Base-by-base conservation (phyloP, 2,113 vertebrate species). In the Haemorhous mexicanus region DNA sequence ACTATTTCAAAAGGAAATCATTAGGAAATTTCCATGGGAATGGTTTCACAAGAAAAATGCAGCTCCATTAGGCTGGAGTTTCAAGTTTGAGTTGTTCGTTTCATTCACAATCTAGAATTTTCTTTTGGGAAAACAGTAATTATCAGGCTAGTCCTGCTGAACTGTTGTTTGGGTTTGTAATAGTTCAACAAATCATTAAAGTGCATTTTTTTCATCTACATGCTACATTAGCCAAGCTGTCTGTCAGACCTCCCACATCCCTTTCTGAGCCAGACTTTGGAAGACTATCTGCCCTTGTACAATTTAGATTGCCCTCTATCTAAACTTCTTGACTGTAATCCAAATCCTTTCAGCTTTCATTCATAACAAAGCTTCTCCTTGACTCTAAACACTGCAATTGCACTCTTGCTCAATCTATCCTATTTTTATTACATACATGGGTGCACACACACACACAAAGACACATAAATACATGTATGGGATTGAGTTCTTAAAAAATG, bases 101-200 rank as follows among this genome's bases (percentile, higher is more conserved):
- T 94, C 83, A 52, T 67, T 90, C 50, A 70, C 26, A 59, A 32
- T 79, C 44, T 73, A 30, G 53, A 26, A 21, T 69, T 83, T 83
- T 83, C 69, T 87, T 92, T 43, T n/a, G 67, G 79, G 78, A 90
- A 95, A 91, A 84, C 24, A 46, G 26, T 30, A 67, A 55, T 89
- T 79, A 86, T 44, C 80, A 78, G 41, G 12, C 66, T 73, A n/a
- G 37, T 55, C 64, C 72, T 41, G 30, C 30, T 85, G 74, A 89
- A 81, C 46, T 69, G 68, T 75, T 78, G 80, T 87, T 94, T 89
- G 87, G 37, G n/a, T 84, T 95, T 94, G 39, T 76, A 85, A 49
- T 9, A 82, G 24, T 87, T 92, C 76, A 90, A 67, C 52, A 87
- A 93, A 84, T 56, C 37, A 85, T 87, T 91, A 79, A 82, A 87